Evolutionary conservation across 2,797 vertebrate species (phyloP).

Genomic region (Smutsia temminckii): DNA sequence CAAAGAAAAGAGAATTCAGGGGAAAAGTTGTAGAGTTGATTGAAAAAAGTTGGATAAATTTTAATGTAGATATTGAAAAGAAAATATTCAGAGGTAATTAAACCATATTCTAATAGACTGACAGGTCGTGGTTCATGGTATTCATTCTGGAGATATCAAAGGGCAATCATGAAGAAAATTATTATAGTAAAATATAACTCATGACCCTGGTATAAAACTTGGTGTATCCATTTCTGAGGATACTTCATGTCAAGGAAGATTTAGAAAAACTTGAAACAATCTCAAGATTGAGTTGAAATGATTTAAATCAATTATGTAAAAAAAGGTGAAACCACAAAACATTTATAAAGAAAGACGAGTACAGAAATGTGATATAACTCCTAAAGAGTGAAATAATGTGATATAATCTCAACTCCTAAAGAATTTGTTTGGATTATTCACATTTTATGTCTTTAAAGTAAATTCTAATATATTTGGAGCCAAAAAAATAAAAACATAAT

Average conservation of each 20-base stretch:
- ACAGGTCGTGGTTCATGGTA: background rate
- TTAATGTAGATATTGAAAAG: constrained; percentile 47
- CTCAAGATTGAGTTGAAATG: background rate
- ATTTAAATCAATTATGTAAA: background rate
- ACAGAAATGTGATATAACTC: background rate
- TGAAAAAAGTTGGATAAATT: constrained; percentile 5
- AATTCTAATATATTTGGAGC: background rate
- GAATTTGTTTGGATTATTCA: background rate
- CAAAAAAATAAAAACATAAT: background rate
- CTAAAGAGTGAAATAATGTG: background rate
- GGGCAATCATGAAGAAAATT: background rate
- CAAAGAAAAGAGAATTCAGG: background rate
- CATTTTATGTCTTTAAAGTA: background rate
- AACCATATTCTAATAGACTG: constrained; percentile 12
- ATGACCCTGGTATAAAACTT: background rate
- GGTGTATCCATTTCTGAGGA: background rate
- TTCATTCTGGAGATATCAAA: constrained; percentile 6
- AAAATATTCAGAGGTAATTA: constrained; percentile 42
- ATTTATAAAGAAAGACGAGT: background rate
- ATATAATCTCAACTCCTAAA: background rate
- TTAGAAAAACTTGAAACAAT: background rate
- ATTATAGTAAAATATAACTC: constrained; percentile 22
- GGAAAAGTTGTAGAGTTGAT: background rate
- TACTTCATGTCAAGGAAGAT: background rate
- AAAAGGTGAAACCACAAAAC: background rate